Conservation (phyloP, 2,888 invertebrate genomes). For the Leucophora obtusa region DNA sequence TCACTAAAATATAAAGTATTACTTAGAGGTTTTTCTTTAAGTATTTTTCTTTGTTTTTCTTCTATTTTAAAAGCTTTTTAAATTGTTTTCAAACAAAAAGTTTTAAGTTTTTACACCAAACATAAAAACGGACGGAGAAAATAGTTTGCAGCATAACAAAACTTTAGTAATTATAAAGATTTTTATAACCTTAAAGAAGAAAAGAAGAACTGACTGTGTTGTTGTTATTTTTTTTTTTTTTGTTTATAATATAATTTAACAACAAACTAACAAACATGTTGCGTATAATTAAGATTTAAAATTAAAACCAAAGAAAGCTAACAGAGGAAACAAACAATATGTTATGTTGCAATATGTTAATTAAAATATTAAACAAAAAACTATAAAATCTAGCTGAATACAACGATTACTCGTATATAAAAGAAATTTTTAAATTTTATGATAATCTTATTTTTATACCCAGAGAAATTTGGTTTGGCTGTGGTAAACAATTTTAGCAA, state of each 20-base stretch:
- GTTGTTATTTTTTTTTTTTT: not conserved
- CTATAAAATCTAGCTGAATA: not conserved
- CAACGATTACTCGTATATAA: not conserved
- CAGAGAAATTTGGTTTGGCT: too few relatives aligned
- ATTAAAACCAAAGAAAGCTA: not conserved
- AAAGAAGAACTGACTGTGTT: not conserved
- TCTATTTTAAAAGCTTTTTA: not conserved
- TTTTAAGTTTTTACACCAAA: not conserved
- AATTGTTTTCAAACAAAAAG: conserved; percentile 1
- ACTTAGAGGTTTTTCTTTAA: too few relatives aligned
- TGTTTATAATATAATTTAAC: not conserved
- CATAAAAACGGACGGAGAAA: not conserved
- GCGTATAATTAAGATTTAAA: not conserved
- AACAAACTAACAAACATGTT: not conserved
- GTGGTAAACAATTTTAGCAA: too few relatives aligned
- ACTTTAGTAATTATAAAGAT: conserved; percentile 45
- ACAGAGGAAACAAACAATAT: not conserved
- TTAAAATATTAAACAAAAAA: not conserved
- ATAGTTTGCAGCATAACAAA: not conserved
- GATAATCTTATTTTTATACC: not conserved
- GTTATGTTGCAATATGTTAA: conserved; percentile 1
- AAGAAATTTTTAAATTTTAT: not conserved
- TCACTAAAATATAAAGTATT: not conserved
- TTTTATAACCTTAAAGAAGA: not conserved
- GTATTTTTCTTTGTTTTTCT: too few relatives aligned